A percentile compares a stretch with the other conserved stretches of the same genome.
phyloP scores from a whole-genome alignment of 2,888 invertebrate genomes.

The Leptopilina myrica region DNA sequence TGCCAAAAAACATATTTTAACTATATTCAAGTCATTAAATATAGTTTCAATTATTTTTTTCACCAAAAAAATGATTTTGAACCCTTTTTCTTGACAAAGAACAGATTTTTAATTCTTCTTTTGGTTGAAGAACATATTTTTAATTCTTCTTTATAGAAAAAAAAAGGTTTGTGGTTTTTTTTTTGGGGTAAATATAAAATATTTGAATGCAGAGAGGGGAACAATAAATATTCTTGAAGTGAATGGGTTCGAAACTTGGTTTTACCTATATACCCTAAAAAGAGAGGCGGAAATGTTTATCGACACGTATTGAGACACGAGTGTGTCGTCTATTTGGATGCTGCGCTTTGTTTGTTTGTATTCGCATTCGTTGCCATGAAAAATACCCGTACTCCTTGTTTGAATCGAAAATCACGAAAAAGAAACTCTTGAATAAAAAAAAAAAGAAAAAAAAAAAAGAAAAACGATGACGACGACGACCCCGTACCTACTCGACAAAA shows the following conservation, averaged over 20 bases:
- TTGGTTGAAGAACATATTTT: neutral
- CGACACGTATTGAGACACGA: conserved; percentile 39
- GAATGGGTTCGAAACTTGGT: conserved; percentile 12
- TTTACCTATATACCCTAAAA: conserved; percentile 16
- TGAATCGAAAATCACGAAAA: conserved; percentile 37
- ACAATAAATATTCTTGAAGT: conserved; percentile 20
- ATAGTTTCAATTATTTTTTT: too few species aligned
- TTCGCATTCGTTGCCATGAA: conserved; percentile 4
- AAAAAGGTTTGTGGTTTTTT: neutral
- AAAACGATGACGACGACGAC: neutral
- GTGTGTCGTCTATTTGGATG: conserved; percentile 32
- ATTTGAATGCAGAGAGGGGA: neutral
- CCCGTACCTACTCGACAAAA: conserved; percentile 7
- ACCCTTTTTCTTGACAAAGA: neutral
- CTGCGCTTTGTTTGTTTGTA: conserved; percentile 4
- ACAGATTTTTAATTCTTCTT: neutral
- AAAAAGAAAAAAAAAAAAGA: too few species aligned
- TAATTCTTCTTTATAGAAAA: neutral
- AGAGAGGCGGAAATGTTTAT: conserved; percentile 36
- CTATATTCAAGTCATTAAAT: too few species aligned
- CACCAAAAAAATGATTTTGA: neutral
- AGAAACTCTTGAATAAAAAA: conserved; percentile 11
- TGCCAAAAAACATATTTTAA: too few species aligned
- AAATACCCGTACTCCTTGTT: conserved; percentile 6
- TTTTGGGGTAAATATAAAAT: too few species aligned